These are phyloP conservation scores for Platynereis dumerilii DNA, from an alignment of 2,888 invertebrate species.

Conservation along the genomic window DNA sequence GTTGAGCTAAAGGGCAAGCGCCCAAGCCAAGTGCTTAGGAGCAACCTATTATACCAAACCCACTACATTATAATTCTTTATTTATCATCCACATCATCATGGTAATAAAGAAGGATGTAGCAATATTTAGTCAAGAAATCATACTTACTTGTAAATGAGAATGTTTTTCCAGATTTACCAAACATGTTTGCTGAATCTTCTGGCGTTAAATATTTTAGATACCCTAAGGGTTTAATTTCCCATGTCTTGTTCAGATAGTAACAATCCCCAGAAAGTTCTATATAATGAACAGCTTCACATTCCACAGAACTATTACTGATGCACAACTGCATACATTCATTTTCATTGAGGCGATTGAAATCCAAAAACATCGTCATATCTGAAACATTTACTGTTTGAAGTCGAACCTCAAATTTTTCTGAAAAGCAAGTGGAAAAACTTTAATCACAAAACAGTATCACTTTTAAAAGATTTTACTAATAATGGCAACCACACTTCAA, in stretches of 20 bases:
- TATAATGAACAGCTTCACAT: background rate
- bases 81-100: too few species aligned
- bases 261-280: background rate
- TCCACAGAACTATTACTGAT: background rate
- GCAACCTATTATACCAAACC: too few species aligned
- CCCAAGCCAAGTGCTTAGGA: too few species aligned
- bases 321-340: slow-evolving; percentile 4
- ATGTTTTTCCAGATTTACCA: background rate
- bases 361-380: background rate
- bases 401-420: background rate
- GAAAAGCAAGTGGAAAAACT: too few species aligned
- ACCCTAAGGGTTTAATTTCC: background rate
- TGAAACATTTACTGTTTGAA: background rate
- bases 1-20: too few species aligned
- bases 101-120: too few species aligned
- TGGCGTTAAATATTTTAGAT: background rate
- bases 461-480: too few species aligned
- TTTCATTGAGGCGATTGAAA: background rate
- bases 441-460: too few species aligned
- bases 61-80: too few species aligned
- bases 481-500: too few species aligned
- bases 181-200: background rate
- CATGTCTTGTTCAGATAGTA: background rate
- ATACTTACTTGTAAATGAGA: too few species aligned
- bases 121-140: too few species aligned